phyloP scores from a whole-genome alignment of 2,113 vertebrate genomes.

The Carassius gibelio region DNA sequence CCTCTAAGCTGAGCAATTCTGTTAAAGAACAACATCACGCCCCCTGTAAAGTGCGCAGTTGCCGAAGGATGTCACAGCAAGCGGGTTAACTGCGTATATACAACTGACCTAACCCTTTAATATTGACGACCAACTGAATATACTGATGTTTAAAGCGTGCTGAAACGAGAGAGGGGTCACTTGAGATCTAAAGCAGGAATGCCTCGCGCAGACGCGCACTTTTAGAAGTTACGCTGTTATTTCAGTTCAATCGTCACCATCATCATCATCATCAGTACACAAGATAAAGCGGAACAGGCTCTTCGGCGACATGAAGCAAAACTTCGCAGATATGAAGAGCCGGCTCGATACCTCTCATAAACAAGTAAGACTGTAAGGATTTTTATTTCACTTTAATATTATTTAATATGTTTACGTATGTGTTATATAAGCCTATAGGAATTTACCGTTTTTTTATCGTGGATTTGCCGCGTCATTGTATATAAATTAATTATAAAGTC shows the following conservation, averaged over 20 bases:
- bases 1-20: constrained; percentile 10
- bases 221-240: constrained; percentile 58
- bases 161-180: neutral
- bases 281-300: constrained; percentile 53
- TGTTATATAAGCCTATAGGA: neutral
- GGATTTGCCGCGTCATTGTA: constrained; percentile 1
- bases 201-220: constrained; percentile 30
- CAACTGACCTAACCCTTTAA: neutral
- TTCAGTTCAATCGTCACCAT: constrained; percentile 47
- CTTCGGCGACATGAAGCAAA: constrained; percentile 19
- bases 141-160: neutral
- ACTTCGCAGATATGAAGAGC: constrained; percentile 5
- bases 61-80: constrained; percentile 39
- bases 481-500: neutral
- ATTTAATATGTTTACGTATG: neutral
- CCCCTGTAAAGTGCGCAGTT: constrained; percentile 49
- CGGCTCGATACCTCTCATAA: neutral
- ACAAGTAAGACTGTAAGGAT: neutral
- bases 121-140: neutral
- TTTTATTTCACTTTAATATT: neutral
- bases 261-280: constrained; percentile 10
- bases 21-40: constrained; percentile 36
- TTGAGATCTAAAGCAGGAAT: neutral
- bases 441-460: neutral
- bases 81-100: neutral